phyloP scores from a whole-genome alignment of 2,797 vertebrate genomes.

The Melanotaenia trifasciata region DNA sequence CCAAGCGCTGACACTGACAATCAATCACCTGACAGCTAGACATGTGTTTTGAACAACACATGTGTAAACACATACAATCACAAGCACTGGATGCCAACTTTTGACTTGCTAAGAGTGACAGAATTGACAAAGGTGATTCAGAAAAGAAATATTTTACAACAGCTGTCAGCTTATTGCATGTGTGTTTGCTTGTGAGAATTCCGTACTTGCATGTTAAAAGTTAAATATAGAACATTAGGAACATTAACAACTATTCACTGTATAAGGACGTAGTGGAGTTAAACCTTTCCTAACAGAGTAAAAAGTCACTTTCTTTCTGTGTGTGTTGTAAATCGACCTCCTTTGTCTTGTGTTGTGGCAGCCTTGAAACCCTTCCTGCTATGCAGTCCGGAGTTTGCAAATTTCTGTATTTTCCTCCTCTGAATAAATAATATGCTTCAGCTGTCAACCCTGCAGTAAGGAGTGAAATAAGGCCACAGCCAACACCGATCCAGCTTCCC shows the following conservation, averaged over 20 bases:
- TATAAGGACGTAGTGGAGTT: neutral
- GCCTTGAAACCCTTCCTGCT: neutral
- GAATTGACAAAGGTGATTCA: conserved; percentile 30
- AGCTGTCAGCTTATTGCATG: conserved; percentile 33
- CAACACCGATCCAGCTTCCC: neutral
- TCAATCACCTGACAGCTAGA: conserved; percentile 7
- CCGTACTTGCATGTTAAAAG: neutral
- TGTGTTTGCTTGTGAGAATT: neutral
- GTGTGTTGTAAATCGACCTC: neutral
- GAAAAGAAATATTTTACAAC: conserved; percentile 34
- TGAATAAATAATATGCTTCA: neutral
- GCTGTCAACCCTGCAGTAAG: neutral
- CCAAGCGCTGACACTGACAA: conserved; percentile 6
- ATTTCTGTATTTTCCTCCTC: neutral
- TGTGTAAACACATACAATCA: conserved; percentile 3
- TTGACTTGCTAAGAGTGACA: conserved; percentile 41
- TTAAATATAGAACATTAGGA: neutral
- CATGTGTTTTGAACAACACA: conserved; percentile 6
- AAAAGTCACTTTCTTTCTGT: neutral
- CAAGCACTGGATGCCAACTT: conserved; percentile 4
- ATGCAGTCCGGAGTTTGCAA: neutral
- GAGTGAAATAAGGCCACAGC: neutral
- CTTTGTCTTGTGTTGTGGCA: neutral
- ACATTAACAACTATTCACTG: neutral
- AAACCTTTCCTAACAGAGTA: neutral